A percentile compares a stretch with the other conserved stretches of the same genome.
These are phyloP conservation scores for Smittia aterrima DNA, from an alignment of 2,888 invertebrate species.

Conservation along the genomic window DNA sequence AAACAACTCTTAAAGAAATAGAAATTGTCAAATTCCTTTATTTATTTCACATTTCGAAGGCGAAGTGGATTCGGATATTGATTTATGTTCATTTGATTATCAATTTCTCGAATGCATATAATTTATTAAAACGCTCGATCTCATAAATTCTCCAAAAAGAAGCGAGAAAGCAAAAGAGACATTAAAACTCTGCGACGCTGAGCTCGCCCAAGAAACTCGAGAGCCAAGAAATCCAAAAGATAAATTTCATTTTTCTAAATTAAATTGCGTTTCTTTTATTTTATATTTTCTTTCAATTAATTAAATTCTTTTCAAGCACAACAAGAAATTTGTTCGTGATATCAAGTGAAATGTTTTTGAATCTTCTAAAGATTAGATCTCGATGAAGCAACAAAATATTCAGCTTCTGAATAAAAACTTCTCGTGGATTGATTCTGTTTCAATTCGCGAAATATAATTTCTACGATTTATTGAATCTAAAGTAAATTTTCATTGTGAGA, in stretches of 20 bases:
- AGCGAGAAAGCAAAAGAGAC: neutral
- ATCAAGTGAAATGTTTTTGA: conserved; percentile 21
- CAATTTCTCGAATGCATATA: conserved; percentile 29
- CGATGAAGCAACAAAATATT: no score
- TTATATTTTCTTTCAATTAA: no score
- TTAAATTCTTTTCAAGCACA: conserved; percentile 2
- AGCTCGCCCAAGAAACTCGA: neutral
- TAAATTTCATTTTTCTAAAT: conserved; percentile 24
- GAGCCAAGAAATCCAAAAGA: neutral
- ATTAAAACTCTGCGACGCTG: neutral
- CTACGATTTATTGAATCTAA: no score
- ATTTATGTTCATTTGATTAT: conserved; percentile 38
- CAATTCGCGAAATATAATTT: neutral
- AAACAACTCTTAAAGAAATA: neutral
- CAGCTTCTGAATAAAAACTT: no score
- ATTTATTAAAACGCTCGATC: conserved; percentile 17
- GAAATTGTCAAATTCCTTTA: neutral
- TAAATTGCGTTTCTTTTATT: neutral
- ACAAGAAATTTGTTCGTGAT: neutral
- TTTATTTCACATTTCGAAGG: neutral
- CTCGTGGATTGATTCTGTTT: neutral
- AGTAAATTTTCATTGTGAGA: no score
- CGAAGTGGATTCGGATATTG: conserved; percentile 12
- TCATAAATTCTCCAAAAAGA: conserved; percentile 29
- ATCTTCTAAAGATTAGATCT: neutral